These are phyloP conservation scores for Zingel zingel DNA, from an alignment of 2,113 vertebrate genomes.

Conservation along the genomic window DNA sequence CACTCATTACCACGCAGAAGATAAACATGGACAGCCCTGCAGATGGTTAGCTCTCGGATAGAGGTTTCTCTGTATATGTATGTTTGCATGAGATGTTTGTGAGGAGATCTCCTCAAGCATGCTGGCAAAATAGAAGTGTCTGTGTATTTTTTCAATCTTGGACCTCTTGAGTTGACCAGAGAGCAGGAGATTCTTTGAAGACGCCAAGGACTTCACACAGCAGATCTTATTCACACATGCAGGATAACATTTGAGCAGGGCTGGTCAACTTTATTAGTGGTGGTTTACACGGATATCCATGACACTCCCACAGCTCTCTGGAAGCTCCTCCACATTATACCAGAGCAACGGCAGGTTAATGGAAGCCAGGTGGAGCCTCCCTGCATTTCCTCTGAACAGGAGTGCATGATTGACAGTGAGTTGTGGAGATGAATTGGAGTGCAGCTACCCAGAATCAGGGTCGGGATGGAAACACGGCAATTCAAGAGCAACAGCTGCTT, in stretches of 20 bases:
- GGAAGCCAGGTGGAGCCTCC: conserved; percentile 70
- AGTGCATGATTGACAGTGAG: conserved; percentile 70
- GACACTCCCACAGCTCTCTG: conserved; percentile 56
- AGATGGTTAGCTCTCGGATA: conserved; percentile 62
- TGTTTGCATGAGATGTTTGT: conserved; percentile 62
- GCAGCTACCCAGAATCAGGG: conserved; percentile 58
- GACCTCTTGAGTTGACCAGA: conserved; percentile 46
- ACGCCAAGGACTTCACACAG: conserved; percentile 38
- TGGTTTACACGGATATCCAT: conserved; percentile 65
- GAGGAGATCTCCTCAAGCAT: conserved; percentile 37
- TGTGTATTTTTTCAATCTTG: conserved; percentile 44
- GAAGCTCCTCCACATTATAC: conserved; percentile 70
- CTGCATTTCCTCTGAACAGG: conserved; percentile 55
- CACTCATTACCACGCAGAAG: conserved; percentile 57
- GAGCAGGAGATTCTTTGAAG: conserved; percentile 40
- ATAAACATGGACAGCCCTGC: conserved; percentile 70
- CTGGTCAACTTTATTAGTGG: conserved; percentile 61
- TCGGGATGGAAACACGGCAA: conserved; percentile 60
- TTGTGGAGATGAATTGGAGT: conserved; percentile 59
- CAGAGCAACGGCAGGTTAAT: conserved; percentile 77
- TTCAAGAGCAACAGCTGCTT: conserved; percentile 70
- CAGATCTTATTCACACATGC: conserved; percentile 58
- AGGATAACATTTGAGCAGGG: conserved; percentile 37
- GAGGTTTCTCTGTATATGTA: conserved; percentile 54
- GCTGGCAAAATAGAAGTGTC: conserved; percentile 46